A percentile compares a stretch with the other conserved stretches of the same genome.
Evolutionary conservation across 1,140 invertebrate species (phyloP).

Genomic region (Gerris buenoi): DNA sequence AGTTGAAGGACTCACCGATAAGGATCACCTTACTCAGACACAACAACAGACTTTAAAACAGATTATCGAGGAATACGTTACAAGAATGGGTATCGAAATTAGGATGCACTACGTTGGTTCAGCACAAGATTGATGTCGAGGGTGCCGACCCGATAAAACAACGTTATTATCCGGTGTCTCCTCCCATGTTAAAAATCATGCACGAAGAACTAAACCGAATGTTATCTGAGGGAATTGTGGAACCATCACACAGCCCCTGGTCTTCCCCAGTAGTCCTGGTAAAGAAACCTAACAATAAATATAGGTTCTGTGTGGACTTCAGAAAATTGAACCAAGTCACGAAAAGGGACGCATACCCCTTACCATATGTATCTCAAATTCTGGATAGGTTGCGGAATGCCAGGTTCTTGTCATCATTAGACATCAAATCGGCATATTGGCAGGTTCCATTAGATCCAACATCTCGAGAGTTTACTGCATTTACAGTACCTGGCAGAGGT

Average conservation of each 20-base stretch:
- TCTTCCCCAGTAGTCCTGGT: slow-evolving; percentile 33
- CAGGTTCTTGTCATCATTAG: slow-evolving; percentile 22
- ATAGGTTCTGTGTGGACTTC: slow-evolving; percentile 34
- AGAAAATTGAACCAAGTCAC: slow-evolving; percentile 31
- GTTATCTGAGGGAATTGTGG: slow-evolving; percentile 17
- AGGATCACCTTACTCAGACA: too few relatives aligned
- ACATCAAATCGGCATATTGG: slow-evolving; percentile 25
- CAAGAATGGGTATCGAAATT: too few relatives aligned
- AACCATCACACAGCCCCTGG: slow-evolving; percentile 33
- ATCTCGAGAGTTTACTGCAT: slow-evolving; percentile 14
- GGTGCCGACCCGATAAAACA: slow-evolving; percentile 13
- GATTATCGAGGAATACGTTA: too few relatives aligned
- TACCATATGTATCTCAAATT: not conserved
- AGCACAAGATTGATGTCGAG: too few relatives aligned
- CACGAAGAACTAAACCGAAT: too few relatives aligned
- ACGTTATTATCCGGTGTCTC: slow-evolving; percentile 11
- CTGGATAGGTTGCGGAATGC: slow-evolving; percentile 23
- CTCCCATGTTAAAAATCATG: slow-evolving; percentile 9
- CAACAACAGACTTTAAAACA: too few relatives aligned
- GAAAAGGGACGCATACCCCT: slow-evolving; percentile 21
- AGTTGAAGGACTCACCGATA: too few relatives aligned
- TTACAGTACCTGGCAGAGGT: too few relatives aligned
- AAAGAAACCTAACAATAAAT: slow-evolving; percentile 33
- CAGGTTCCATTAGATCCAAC: slow-evolving; percentile 11
- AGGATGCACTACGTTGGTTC: too few relatives aligned